phyloP scores from a whole-genome alignment of 2,888 invertebrate genomes.

The Unio pictorum region DNA sequence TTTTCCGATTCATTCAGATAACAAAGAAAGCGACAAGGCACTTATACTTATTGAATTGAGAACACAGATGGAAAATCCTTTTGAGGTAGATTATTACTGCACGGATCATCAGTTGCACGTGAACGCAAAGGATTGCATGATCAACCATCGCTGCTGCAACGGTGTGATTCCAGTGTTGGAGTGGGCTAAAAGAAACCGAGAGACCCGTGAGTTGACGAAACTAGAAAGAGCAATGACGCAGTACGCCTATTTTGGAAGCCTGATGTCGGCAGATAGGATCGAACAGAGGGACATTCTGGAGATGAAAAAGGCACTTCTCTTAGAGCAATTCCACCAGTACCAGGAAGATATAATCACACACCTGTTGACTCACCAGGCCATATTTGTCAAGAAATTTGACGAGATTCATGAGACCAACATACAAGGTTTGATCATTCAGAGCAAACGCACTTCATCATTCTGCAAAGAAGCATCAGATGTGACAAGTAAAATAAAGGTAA shows the following conservation, averaged over 20 bases:
- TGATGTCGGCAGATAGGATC: constrained; percentile 26
- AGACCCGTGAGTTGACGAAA: neutral
- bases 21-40: no score
- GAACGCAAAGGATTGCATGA: no score
- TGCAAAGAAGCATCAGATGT: constrained; percentile 22
- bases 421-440: constrained; percentile 24
- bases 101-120: no score
- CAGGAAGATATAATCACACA: constrained; percentile 30
- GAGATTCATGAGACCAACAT: constrained; percentile 22
- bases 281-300: constrained; percentile 16
- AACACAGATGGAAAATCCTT: no score
- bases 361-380: constrained; percentile 26
- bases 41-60: no score
- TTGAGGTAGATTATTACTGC: no score
- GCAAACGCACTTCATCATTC: constrained; percentile 25
- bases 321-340: constrained; percentile 25
- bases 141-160: constrained; percentile 7
- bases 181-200: constrained; percentile 23
- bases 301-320: constrained; percentile 21
- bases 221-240: neutral
- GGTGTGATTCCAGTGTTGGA: constrained; percentile 27
- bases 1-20: no score
- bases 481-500: no score
- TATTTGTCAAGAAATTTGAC: constrained; percentile 24
- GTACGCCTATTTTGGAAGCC: constrained; percentile 8